Base-by-base conservation (phyloP, 2,113 vertebrate species). In the Dissostichus mawsoni region DNA sequence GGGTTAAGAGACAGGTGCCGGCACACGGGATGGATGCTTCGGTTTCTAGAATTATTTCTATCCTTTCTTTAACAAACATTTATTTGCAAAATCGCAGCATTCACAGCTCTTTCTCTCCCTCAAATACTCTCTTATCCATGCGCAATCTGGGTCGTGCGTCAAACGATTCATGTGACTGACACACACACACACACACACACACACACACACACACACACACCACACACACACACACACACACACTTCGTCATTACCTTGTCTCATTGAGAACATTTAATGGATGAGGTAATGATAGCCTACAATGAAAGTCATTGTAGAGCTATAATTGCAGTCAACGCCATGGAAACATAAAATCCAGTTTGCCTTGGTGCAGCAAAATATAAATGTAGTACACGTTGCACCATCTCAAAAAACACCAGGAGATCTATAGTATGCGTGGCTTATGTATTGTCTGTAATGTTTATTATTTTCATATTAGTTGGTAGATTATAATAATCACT, bases 1-100 rank as follows among this genome's bases (percentile, higher is more conserved):
- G 90, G 94, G 94, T 96, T 95, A 93, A 85, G 89, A 64, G 36
- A 70, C 65, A 85, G 77, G 9, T 72, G 36, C 80, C 71, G 82
- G 69, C 36, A 29, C 36, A 16, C 58, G 25, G 55, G 18, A 51
- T 18, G 48, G 25, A 11, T 0, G 36, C 29, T 14, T 48, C 3
- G 2, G 18, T 36, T 59, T 25, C 29, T 44, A 80, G 2, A 25
- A 50, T 11, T 18, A 25, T 48, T 1, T 70, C 33, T 6, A 36
- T 51, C 25, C 18, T 9, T 20, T 69, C 10, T 45, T 13, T 2
- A 16, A 14, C 36, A 48, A 50, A 55, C 1, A 0, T 45, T 8
- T 0, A 5, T 55, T 17, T 17, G 23, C 10, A 50, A 0, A 1
- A 12, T 25, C 20, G 8, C 48, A 8, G n/a, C 61, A n/a, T 67